phyloP scores from a whole-genome alignment of 2,113 vertebrate species.

The Cettia cetti region DNA sequence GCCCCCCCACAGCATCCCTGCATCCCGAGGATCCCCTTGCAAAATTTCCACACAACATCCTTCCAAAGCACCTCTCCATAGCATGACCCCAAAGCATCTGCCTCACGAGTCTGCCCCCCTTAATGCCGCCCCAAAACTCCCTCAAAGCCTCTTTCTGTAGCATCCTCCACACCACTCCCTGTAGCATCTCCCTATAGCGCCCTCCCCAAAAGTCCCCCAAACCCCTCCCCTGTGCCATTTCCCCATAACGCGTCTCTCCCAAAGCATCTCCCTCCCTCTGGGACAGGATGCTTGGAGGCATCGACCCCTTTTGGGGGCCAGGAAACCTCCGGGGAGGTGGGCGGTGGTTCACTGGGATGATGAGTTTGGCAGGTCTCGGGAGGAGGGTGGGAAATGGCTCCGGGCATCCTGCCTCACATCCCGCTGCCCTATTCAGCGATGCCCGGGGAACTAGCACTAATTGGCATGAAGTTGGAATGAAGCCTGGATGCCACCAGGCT shows the following conservation, averaged over 20 bases:
- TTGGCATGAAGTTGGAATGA: slow-evolving; percentile 22
- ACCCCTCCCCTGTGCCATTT: too few relatives aligned
- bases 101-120: not conserved
- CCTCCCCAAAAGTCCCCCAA: not conserved
- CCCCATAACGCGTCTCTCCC: not conserved
- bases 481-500: not conserved
- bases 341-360: not conserved
- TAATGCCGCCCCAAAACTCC: not conserved
- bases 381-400: not conserved
- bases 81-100: not conserved
- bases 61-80: not conserved
- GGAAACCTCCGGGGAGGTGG: not conserved
- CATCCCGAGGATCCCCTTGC: not conserved
- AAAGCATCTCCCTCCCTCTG: not conserved
- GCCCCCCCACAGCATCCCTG: not conserved
- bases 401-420: slow-evolving; percentile 13
- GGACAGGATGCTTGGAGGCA: not conserved
- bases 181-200: not conserved
- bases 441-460: not conserved
- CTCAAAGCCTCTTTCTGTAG: not conserved
- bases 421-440: slow-evolving; percentile 7
- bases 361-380: not conserved
- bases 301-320: not conserved
- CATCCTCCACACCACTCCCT: not conserved
- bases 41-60: too few relatives aligned